These are phyloP conservation scores for Nesoenas mayeri DNA, from an alignment of 2,113 vertebrate species.

Conservation along the genomic window DNA sequence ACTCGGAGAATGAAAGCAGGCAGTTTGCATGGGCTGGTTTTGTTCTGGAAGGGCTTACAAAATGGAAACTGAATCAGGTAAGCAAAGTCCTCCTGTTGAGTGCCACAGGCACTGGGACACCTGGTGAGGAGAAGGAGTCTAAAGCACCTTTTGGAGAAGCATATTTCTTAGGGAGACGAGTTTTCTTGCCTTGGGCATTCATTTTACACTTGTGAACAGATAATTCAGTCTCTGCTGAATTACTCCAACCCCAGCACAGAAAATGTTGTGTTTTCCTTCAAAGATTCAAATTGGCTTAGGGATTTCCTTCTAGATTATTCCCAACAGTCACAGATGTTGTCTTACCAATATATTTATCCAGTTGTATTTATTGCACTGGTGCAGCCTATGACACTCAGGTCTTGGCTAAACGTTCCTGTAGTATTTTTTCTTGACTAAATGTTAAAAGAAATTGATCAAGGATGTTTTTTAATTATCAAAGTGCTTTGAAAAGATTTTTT, in stretches of 20 bases:
- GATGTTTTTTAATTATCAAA: slow-evolving; percentile 61
- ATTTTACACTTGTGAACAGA: neutral
- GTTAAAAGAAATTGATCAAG: slow-evolving; percentile 49
- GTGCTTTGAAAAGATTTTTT: slow-evolving; percentile 39
- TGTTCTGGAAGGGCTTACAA: neutral
- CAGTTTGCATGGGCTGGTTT: neutral
- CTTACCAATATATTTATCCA: neutral
- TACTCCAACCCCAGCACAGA: neutral
- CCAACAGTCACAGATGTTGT: neutral
- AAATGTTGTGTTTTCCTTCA: neutral
- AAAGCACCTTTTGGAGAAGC: neutral
- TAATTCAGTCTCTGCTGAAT: neutral
- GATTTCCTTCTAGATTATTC: neutral
- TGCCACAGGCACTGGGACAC: neutral
- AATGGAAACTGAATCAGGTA: neutral
- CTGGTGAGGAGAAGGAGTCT: neutral
- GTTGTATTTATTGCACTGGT: neutral
- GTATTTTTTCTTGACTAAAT: neutral
- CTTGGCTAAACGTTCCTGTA: neutral
- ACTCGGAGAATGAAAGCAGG: neutral
- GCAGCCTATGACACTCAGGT: neutral
- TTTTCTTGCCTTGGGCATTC: neutral
- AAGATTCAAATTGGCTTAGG: neutral
- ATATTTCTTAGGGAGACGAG: neutral
- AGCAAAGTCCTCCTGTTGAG: neutral